Base-by-base conservation (phyloP, 2,888 invertebrate genomes). In the Keiferia lycopersicella region DNA sequence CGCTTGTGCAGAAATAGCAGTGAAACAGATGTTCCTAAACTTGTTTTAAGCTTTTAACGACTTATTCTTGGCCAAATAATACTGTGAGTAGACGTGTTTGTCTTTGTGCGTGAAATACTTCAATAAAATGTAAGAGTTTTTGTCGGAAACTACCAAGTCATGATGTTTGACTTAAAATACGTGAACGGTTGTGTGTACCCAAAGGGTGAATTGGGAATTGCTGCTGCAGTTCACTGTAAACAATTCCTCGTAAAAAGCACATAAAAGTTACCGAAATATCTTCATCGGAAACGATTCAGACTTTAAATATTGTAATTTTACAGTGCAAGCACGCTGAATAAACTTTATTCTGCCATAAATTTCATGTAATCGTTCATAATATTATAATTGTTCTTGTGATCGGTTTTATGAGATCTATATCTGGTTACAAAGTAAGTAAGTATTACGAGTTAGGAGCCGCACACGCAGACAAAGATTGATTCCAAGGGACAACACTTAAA, bases 401-500 rank as follows among this genome's bases (percentile, higher is more conserved):
- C 51, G 48, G 16, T 61, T 61, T 48, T 22, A 61, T 20, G 50
- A 63, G 12, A 30, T 64, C 16, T 64, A 26, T 41, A 56, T 64
- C 26, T 18, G 53, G 20, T 66, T 65, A 66, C 69, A 69, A 60
- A n/a, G n/a, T n/a, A n/a, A n/a, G n/a, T 30, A 6, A 61, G 48
- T 48, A 61, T 48, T 48, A 20, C 0, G 30, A 18, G 20, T 45
- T 61, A 11, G 38, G 68, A 71, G 66, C 67, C 56, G 63, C 64
- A 61, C 53, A 61, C 57, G 69, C 68, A 38, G 50, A 50, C 39
- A 48, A 66, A 60, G 66, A 60, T 65, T 71, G 73, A 72, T 72
- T 70, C 60, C 60, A 69, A 67, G 67, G 70, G 73, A 75, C 69
- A 75, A 71, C 64, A 65, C 66, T 68, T 61, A 61, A 69, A 70